Evolutionary conservation across 2,113 vertebrate genomes (phyloP), one percentile per base, ranked within the genome.

Genomic region (Calidris pugnax): DNA sequence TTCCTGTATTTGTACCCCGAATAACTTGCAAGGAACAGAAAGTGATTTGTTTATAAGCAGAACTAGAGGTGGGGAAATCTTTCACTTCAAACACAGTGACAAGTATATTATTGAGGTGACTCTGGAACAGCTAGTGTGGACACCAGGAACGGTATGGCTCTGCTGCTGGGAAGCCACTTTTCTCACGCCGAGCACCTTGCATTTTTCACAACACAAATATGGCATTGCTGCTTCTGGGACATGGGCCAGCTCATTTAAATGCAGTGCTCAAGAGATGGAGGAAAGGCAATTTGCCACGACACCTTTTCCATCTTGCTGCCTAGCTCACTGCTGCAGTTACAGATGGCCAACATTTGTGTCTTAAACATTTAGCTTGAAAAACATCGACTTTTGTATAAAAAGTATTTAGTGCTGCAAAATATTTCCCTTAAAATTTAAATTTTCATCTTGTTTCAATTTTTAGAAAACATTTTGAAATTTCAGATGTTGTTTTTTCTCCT

Each of bases 251-350:
- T 95, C 91, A 82, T 96, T 85, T 74, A 56, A 82, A 89, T 84
- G 94, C 3, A 2, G 89, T 2, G 1, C 76, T 89, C 80, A 57
- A 83, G 83, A 89, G 62, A 93, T 71, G 86, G 77, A 92, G 84
- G 57, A 57, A 27, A 93, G 80, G 91, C 91, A 95, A 89, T 96
- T 95, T 97, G 89, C 94, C 94, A 85, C 0, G 7, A 87, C 93
- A 95, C 94, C 95, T 96, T 96, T 85, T 95, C 87, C 95, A 76
- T 96, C 93, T 76, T 95, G 81, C 89, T 89, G 80, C 91, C 64
- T 94, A 51, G 4, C 83, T 95, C n/a, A n/a, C 67, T 92, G 89
- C 89, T 91, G 89, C 87, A 77, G 47, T 78, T 96, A 79, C 93
- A 96, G 96, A 96, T 94, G 96, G 96, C 92, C 63, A 63, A 32